Evolutionary conservation across 2,113 vertebrate genomes (phyloP), one percentile per base, ranked within the genome.

Genomic region (Tragelaphus buxtoni): DNA sequence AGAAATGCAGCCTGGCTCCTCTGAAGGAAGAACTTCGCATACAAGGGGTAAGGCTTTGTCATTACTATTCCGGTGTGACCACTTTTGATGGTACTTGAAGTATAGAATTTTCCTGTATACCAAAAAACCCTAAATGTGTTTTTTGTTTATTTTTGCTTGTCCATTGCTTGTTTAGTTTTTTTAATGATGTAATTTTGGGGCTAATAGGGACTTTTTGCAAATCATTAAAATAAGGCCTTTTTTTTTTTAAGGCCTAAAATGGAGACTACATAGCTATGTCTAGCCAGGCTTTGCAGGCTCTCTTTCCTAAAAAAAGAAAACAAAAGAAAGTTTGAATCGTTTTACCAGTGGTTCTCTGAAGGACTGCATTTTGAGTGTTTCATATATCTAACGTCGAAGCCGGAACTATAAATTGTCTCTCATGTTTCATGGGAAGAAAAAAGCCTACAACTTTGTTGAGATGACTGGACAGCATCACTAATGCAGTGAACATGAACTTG

Each of bases 1-100:
- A 99, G 98, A 99, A 99, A 97, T 99, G 99, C 94, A 99, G 99
- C 98, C 98, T 99, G 98, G 98, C 99, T 45, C 99, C 99, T 82
- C 97, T 99, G 98, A 99, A 99, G 98, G 99, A 99, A 97, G 99
- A 99, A 97, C 99, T 99, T 97, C 99, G 99, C 89, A 99, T 99
- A 90, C 99, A 99, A 97, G 99, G 99, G 98, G 99, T 99, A 98
- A 99, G 99, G 98, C 82, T 94, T 58, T 81, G 4, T 16, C 0
- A 16, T 93, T 69, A 39, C 8, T 11, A 1, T 81, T 79, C 35
- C 5, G 1, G 0, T 32, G 4, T n/a, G 10, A 53, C 87, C 90
- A 17, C n/a, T 85, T 80, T 63, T 60, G 32, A 42, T 90, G 65
- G 24, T 76, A 89, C 26, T 88, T 96, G 87, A 26, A 55, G 13